Evolutionary conservation across 2,888 invertebrate species (phyloP).

Genomic region (Dryobotodes eremita): DNA sequence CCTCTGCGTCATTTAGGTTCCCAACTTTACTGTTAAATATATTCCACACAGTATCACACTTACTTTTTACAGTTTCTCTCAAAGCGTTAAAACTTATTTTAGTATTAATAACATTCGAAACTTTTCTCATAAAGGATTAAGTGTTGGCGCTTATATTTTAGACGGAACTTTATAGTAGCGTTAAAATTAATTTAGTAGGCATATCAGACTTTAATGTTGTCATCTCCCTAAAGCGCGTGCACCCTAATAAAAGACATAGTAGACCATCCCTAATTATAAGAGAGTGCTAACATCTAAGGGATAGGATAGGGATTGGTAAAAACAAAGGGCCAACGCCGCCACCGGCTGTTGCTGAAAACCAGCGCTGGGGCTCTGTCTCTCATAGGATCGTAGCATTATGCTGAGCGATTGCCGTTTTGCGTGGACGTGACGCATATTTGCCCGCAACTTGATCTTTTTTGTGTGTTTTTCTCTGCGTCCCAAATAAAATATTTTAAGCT

Average conservation of each 20-base stretch:
- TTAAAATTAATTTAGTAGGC: slow-evolving; percentile 61
- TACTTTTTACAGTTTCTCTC: slow-evolving; percentile 58
- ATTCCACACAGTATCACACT: slow-evolving; percentile 38
- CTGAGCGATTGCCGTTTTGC: too few species aligned
- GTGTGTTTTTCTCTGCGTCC: too few species aligned
- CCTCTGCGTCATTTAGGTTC: slow-evolving; percentile 13
- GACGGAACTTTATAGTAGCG: slow-evolving; percentile 45
- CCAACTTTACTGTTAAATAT: slow-evolving; percentile 32
- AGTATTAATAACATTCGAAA: slow-evolving; percentile 62
- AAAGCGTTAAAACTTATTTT: slow-evolving; percentile 58
- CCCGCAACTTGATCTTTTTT: too few species aligned
- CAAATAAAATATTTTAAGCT: too few species aligned
- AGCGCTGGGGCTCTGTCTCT: too few species aligned
- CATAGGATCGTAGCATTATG: too few species aligned
- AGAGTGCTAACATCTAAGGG: too few species aligned
- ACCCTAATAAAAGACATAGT: slow-evolving; percentile 16
- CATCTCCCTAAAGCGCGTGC: slow-evolving; percentile 6
- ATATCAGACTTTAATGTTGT: slow-evolving; percentile 49
- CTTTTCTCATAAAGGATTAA: slow-evolving; percentile 62
- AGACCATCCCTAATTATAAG: slow-evolving; percentile 10
- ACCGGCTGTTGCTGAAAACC: too few species aligned
- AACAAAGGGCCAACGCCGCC: too few species aligned
- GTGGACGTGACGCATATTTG: too few species aligned
- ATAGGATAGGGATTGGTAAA: too few species aligned
- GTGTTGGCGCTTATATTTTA: slow-evolving; percentile 57